Percentiles rank a stretch among this genome's conserved stretches.
These are phyloP conservation scores for Cossypha polioptera DNA, from an alignment of 2,797 vertebrate species.

Conservation along the genomic window DNA sequence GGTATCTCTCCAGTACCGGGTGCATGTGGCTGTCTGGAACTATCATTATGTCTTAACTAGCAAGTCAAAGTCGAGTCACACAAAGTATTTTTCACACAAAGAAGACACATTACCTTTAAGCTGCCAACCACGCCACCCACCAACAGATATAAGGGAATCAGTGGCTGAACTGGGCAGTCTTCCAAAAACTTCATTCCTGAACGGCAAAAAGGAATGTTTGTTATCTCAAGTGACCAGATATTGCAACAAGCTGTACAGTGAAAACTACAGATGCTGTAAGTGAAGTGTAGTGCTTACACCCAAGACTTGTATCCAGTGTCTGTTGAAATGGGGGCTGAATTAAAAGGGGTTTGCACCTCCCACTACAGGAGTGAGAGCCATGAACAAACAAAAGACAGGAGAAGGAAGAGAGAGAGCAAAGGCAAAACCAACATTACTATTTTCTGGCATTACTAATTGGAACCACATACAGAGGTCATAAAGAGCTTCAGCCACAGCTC, in stretches of 20 bases:
- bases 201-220: constrained; percentile 20
- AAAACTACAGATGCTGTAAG: background rate
- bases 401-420: background rate
- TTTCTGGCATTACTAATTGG: background rate
- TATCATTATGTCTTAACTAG: background rate
- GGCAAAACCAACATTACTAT: background rate
- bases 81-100: constrained; percentile 9
- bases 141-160: constrained; percentile 75
- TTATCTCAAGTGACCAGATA: background rate
- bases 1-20: background rate
- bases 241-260: background rate
- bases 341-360: background rate
- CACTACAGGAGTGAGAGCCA: background rate
- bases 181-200: constrained; percentile 76
- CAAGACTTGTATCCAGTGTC: background rate
- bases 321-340: background rate
- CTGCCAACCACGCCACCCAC: constrained; percentile 71
- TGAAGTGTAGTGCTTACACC: background rate
- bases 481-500: background rate
- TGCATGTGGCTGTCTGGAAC: background rate
- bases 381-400: background rate
- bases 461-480: background rate
- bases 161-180: constrained; percentile 71
- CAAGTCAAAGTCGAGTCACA: constrained; percentile 8
- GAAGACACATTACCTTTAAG: constrained; percentile 71